Evolutionary conservation across 2,888 invertebrate species (phyloP).

Genomic region (Liodrosophila aerea): DNA sequence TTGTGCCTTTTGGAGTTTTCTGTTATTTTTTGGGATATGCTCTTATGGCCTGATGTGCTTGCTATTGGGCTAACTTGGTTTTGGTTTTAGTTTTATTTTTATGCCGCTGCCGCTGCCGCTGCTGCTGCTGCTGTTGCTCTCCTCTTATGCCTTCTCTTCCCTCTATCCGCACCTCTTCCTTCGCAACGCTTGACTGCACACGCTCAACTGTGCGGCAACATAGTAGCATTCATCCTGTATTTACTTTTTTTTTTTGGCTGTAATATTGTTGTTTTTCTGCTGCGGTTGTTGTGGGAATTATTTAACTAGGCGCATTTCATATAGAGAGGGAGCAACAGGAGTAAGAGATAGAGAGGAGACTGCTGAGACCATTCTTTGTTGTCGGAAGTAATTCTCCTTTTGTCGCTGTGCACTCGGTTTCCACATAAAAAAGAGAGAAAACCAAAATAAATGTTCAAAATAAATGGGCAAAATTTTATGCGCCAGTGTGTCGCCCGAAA

Average conservation of each 20-base stretch:
- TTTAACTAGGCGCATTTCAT: conserved; percentile 64
- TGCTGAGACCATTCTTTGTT: conserved; percentile 29
- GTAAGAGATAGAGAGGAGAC: neutral
- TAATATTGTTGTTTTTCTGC: conserved; percentile 32
- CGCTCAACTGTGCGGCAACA: conserved; percentile 46
- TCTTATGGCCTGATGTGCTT: conserved; percentile 21
- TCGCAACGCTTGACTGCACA: conserved; percentile 54
- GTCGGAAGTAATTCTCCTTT: conserved; percentile 58
- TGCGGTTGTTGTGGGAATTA: conserved; percentile 60
- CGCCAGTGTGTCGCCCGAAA: conserved; percentile 67
- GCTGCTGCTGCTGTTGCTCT: conserved; percentile 18
- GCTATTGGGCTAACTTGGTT: conserved; percentile 17
- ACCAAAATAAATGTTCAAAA: conserved; percentile 28
- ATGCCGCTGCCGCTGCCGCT: conserved; percentile 24
- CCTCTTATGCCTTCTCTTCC: conserved; percentile 16
- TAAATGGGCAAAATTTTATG: conserved; percentile 58
- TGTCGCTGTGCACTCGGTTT: conserved; percentile 38
- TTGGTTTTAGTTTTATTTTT: conserved; percentile 54
- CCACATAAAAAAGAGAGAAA: conserved; percentile 17
- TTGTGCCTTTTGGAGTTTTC: conserved; percentile 20
- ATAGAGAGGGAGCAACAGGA: conserved; percentile 8
- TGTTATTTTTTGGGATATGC: conserved; percentile 18
- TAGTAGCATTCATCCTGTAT: conserved; percentile 39
- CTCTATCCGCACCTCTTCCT: conserved; percentile 16
- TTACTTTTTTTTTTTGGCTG: conserved; percentile 21